Base-by-base conservation (phyloP, 2,888 invertebrate genomes). In the Paralinhomoeus sp. region DNA sequence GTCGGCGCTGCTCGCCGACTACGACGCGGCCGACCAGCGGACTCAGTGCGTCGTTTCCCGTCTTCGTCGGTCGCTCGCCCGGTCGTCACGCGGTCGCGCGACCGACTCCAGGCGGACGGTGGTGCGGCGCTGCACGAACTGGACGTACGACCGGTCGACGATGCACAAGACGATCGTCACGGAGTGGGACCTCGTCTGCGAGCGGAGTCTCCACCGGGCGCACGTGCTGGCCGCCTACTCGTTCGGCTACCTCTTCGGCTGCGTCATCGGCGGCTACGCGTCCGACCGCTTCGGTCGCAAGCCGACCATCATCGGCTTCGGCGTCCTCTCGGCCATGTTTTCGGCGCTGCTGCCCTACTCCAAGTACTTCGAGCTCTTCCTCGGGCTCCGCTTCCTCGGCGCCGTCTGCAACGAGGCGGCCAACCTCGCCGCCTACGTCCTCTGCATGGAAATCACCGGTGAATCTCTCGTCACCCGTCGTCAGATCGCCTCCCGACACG, bases 141-240 rank as follows among this genome's bases (percentile, higher is more conserved):
- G 57, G 57, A 53, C 56, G 31, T 61, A 59, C 44, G 59, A 57
- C 44, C 50, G 43, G 42, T 51, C 53, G 41, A 56, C 57, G 22
- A 61, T 60, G 60, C 45, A 49, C 13, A 54, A 54, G 24, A 60
- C 60, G 15, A 61, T 62, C 27, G 61, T 60, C 15, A 61, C 60
- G 1, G 56, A 61, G 45, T 60, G 58, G 56, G 53, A 57, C 41
- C 49, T 62, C 35, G 60, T 61, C 5, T 61, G 61, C 48, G 56
- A 57, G 37, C 51, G 55, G 45, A 60, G 56, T 47, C 48, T 60
- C 40, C 54, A 52, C 37, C 54, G 60, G 13, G 60, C 58, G 15
- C 60, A 61, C 48, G 60, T 59, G n/a, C 61, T 62, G 44, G 50
- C 61, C 43, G 58, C 57, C 45, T 61, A 61, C 46, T 57, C 59